Conservation (phyloP, 2,888 invertebrate species). For the Eretmocerus hayati region DNA sequence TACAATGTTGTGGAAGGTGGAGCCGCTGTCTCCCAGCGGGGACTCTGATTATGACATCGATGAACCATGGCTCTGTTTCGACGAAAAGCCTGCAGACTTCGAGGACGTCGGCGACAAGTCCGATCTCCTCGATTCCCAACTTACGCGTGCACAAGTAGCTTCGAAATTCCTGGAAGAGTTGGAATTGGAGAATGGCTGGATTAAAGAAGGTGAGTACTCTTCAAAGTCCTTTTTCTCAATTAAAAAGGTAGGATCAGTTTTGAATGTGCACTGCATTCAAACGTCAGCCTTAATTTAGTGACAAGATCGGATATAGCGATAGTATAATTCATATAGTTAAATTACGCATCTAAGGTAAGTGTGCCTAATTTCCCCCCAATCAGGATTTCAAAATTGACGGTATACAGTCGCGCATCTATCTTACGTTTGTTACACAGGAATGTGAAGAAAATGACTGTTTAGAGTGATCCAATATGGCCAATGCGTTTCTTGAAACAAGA, state of each 20-base stretch:
- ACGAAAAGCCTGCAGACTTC: conserved; percentile 34
- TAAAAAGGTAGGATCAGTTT: neutral
- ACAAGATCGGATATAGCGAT: no score
- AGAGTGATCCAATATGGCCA: no score
- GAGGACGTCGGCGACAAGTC: conserved; percentile 28
- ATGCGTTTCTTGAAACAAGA: no score
- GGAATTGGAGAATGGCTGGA: conserved; percentile 51
- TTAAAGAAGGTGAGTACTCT: conserved; percentile 55
- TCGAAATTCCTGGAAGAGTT: conserved; percentile 61
- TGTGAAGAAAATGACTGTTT: no score
- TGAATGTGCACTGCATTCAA: no score
- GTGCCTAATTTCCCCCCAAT: no score
- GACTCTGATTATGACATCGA: conserved; percentile 41
- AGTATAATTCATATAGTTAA: no score
- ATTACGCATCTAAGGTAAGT: no score
- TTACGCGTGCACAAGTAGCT: conserved; percentile 53
- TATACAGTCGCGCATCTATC: no score
- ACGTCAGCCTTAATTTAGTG: no score
- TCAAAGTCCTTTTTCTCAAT: neutral
- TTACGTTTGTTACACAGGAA: no score
- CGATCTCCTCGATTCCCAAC: conserved; percentile 36
- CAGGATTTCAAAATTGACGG: no score
- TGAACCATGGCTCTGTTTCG: conserved; percentile 37
- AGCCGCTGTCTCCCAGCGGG: conserved; percentile 51
- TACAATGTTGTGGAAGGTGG: conserved; percentile 49